These are phyloP conservation scores for Brachymystax lenok DNA, from an alignment of 2,797 vertebrate species.

Conservation along the genomic window DNA sequence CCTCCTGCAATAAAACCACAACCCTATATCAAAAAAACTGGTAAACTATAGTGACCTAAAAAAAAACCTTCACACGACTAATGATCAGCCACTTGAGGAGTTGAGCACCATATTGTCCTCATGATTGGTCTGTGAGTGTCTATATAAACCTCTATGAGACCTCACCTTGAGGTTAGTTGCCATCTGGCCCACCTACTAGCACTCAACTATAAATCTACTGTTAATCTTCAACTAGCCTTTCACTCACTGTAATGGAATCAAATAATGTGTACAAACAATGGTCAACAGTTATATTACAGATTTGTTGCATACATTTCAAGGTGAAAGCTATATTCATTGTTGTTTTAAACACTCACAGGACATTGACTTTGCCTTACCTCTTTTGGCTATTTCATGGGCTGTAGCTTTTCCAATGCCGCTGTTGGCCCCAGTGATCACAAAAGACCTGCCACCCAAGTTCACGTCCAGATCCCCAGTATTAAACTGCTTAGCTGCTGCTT, in stretches of 20 bases:
- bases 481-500: constrained; percentile 79
- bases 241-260: neutral
- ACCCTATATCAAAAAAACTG: neutral
- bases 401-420: constrained; percentile 83
- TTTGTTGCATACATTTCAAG: neutral
- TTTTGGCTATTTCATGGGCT: constrained; percentile 76
- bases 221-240: neutral
- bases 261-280: too few relatives aligned
- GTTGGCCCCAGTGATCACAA: constrained; percentile 80
- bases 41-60: neutral
- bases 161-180: neutral
- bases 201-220: neutral
- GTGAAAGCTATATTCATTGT: neutral
- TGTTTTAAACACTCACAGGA: neutral
- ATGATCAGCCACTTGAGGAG: too few relatives aligned
- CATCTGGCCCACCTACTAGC: neutral
- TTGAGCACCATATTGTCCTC: neutral
- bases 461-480: constrained; percentile 75
- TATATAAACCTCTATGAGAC: neutral
- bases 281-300: neutral
- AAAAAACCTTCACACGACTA: neutral
- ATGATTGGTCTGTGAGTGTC: neutral
- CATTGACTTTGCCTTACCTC: constrained; percentile 66
- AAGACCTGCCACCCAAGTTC: constrained; percentile 73
- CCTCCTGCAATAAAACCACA: constrained; percentile 75